phyloP scores from a whole-genome alignment of 2,888 invertebrate genomes.

The Erebia aethiops region DNA sequence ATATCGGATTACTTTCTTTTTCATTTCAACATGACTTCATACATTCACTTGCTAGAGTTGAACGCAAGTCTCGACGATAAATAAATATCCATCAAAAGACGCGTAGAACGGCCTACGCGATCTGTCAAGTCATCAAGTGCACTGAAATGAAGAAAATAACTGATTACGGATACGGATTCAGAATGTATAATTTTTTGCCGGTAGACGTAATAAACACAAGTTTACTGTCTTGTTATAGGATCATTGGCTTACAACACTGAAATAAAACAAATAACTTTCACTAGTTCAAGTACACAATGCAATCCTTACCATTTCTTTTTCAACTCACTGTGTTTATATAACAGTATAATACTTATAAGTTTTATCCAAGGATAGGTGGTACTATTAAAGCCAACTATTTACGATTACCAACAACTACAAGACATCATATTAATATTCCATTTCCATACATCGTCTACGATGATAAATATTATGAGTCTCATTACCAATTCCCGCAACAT shows the following conservation, averaged over 20 bases:
- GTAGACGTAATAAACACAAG: not conserved
- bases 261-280: not conserved
- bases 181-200: not conserved
- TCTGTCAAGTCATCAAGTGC: not conserved
- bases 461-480: not conserved
- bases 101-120: constrained; percentile 4
- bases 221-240: not conserved
- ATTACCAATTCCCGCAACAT: not conserved
- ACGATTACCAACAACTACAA: too few relatives aligned
- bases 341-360: too few relatives aligned
- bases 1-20: constrained; percentile 33
- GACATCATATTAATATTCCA: too few relatives aligned
- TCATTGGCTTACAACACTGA: not conserved
- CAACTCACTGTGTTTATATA: too few relatives aligned
- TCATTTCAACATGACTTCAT: constrained; percentile 25
- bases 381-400: too few relatives aligned
- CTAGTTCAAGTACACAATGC: not conserved
- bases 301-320: too few relatives aligned
- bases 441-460: not conserved
- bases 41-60: constrained; percentile 39
- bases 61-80: constrained; percentile 22
- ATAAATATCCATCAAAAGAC: constrained; percentile 29
- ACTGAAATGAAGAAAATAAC: not conserved
- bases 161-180: not conserved
- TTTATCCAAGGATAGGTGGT: too few relatives aligned